A percentile compares a stretch with the other conserved stretches of the same genome.
phyloP scores from a whole-genome alignment of 2,888 invertebrate genomes.

The Physocephala rufipes region DNA sequence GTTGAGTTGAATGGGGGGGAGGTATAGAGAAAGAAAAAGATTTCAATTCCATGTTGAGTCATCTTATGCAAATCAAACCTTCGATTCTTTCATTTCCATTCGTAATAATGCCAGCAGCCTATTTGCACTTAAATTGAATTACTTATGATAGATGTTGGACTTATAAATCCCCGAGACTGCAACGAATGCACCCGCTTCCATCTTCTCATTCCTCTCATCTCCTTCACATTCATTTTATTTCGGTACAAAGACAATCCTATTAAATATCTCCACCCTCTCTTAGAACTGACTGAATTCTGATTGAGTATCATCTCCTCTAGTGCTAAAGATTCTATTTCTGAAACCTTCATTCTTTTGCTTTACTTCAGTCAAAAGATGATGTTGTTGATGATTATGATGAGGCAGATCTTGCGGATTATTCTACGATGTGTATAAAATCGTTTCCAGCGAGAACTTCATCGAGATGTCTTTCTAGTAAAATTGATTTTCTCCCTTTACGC shows the following conservation, averaged over 20 bases:
- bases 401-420: too few relatives aligned
- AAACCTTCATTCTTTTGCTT: background rate
- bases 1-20: too few relatives aligned
- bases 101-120: constrained; percentile 17
- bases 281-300: constrained; percentile 1
- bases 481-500: too few relatives aligned
- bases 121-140: constrained; percentile 43
- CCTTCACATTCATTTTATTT: background rate
- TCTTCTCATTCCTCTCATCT: background rate
- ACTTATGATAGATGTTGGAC: constrained; percentile 14
- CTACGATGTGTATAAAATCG: too few relatives aligned
- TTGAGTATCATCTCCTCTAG: background rate
- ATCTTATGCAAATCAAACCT: constrained; percentile 38
- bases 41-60: constrained; percentile 13
- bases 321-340: background rate
- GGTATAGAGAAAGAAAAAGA: too few relatives aligned
- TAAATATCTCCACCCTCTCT: background rate
- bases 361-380: background rate
- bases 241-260: background rate
- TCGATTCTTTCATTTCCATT: constrained; percentile 24
- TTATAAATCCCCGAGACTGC: background rate
- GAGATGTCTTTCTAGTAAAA: too few relatives aligned
- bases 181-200: background rate
- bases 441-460: too few relatives aligned
- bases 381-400: background rate